Evolutionary conservation across 2,797 vertebrate species (phyloP).

Genomic region (Percopsis omiscomaycus): DNA sequence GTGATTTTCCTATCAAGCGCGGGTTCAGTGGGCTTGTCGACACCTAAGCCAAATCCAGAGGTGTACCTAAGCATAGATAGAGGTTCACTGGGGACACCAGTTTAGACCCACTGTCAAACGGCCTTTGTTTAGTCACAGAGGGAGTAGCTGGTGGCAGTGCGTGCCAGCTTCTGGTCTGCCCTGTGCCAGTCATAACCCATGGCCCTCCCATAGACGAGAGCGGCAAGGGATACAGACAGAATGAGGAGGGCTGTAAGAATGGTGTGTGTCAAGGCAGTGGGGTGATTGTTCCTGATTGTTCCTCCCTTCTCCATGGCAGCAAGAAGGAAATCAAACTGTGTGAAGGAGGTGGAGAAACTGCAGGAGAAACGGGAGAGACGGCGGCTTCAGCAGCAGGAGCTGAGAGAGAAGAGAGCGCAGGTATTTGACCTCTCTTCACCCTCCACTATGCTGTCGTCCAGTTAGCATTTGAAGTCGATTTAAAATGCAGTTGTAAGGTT

Average conservation of each 20-base stretch:
- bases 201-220: conserved; percentile 25
- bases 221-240: conserved; percentile 18
- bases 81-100: conserved; percentile 7
- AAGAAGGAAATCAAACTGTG: conserved; percentile 97
- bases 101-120: conserved; percentile 34
- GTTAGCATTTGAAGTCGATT: background rate
- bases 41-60: background rate
- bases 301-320: conserved; percentile 74
- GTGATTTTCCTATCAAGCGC: background rate
- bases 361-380: conserved; percentile 96
- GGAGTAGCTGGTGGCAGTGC: conserved; percentile 47
- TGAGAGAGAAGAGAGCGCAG: conserved; percentile 96
- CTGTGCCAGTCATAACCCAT: conserved; percentile 39
- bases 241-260: conserved; percentile 4
- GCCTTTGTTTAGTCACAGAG: conserved; percentile 50
- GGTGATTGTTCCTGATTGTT: conserved; percentile 31
- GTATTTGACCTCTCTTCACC: conserved; percentile 58
- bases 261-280: conserved; percentile 15
- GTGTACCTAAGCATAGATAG: conserved; percentile 21
- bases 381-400: conserved; percentile 94
- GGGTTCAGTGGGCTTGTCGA: background rate
- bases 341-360: conserved; percentile 97
- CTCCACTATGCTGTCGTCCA: background rate
- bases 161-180: conserved; percentile 56
- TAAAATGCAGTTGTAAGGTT: background rate